A percentile compares a stretch with the other conserved stretches of the same genome.
These are phyloP conservation scores for Sandelia bainsii DNA, from an alignment of 2,797 vertebrate species.

Conservation along the genomic window DNA sequence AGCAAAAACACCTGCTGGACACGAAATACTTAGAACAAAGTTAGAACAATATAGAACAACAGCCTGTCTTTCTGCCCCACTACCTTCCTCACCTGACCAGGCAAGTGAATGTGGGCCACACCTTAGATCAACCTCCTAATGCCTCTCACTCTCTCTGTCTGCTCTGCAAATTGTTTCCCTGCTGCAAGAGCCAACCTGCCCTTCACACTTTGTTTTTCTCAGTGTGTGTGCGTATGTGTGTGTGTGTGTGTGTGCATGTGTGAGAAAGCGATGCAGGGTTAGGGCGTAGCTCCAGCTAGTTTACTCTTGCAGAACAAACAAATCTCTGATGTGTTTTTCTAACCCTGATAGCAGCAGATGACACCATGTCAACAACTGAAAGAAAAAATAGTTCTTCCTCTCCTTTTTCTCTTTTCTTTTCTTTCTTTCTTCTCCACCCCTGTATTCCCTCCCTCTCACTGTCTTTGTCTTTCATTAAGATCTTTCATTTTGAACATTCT, in stretches of 20 bases:
- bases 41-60: not conserved
- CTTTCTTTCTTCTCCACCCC: conserved; percentile 37
- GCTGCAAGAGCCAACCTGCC: conserved; percentile 92
- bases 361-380: conserved; percentile 71
- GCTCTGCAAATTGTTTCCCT: conserved; percentile 92
- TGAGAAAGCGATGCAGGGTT: conserved; percentile 36
- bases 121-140: conserved; percentile 95
- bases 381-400: conserved; percentile 43
- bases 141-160: conserved; percentile 71
- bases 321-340: conserved; percentile 83
- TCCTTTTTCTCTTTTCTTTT: conserved; percentile 8
- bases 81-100: conserved; percentile 86
- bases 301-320: conserved; percentile 81
- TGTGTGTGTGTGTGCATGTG: conserved; percentile 38
- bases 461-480: conserved; percentile 61
- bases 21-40: not conserved
- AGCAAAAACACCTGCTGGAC: conserved; percentile 19
- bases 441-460: conserved; percentile 32
- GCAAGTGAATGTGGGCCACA: conserved; percentile 91
- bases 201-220: conserved; percentile 78
- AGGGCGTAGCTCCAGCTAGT: conserved; percentile 73
- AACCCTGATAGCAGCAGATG: conserved; percentile 80
- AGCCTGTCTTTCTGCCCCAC: conserved; percentile 55
- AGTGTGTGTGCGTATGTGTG: conserved; percentile 36
- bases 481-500: conserved; percentile 69